phyloP scores from a whole-genome alignment of 53 echinoderm and acorn worm genomes.

The Patiria pectinifera region DNA sequence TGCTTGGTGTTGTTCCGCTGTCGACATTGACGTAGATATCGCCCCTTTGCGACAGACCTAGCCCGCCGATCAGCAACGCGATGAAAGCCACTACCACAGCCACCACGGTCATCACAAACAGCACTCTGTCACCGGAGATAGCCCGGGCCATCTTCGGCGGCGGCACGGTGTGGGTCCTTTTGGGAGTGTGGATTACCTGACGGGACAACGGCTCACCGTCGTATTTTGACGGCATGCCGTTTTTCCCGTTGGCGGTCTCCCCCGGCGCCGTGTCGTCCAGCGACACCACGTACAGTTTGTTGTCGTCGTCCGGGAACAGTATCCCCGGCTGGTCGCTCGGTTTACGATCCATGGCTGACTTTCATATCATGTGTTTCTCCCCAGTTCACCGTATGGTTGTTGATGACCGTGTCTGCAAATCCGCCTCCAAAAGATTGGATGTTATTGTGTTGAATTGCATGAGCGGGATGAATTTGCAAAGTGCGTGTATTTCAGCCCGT shows the following conservation, averaged over 20 bases:
- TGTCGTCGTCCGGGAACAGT: not conserved
- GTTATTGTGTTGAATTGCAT: too few relatives aligned
- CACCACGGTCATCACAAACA: constrained; percentile 9
- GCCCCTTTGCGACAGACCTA: constrained; percentile 13
- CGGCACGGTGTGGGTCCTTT: not conserved
- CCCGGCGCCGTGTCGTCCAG: not conserved
- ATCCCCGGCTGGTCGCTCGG: not conserved
- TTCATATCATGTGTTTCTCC: not conserved
- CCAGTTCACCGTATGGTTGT: not conserved
- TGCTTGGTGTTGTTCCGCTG: not conserved
- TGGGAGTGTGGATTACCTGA: constrained; percentile 21
- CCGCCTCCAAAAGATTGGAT: too few relatives aligned
- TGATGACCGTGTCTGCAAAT: too few relatives aligned
- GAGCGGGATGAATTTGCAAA: too few relatives aligned
- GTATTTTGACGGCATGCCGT: not conserved
- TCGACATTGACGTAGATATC: constrained; percentile 46
- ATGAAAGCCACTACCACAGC: constrained; percentile 47
- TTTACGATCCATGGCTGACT: not conserved
- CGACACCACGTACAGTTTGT: not conserved
- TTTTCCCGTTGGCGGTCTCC: not conserved
- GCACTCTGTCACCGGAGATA: not conserved
- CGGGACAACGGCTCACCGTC: not conserved
- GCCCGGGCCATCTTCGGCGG: too few relatives aligned
- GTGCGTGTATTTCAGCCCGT: too few relatives aligned
- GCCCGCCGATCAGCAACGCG: constrained; percentile 18